Percentiles rank a stretch among this genome's conserved stretches.
Evolutionary conservation across 2,113 vertebrate genomes (phyloP).

Genomic region (Ictalurus punctatus): DNA sequence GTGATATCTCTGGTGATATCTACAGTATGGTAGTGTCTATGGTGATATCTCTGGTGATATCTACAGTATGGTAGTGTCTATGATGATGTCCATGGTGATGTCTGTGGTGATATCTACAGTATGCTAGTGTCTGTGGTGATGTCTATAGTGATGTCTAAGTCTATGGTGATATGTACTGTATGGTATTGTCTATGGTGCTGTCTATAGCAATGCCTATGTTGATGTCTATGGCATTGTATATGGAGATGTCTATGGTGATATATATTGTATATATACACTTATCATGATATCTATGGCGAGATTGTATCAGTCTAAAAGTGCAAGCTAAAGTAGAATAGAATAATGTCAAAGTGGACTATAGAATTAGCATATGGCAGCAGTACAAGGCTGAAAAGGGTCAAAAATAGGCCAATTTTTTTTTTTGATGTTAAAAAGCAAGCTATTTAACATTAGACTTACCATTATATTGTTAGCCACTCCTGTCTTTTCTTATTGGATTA

Average conservation of each 20-base stretch:
- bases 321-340: not conserved
- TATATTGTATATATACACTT: not conserved
- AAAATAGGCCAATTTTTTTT: not conserved
- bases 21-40: too few relatives aligned
- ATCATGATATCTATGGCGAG: not conserved
- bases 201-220: not conserved
- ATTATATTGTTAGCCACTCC: not conserved
- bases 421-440: not conserved
- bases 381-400: not conserved
- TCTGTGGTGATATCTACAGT: not conserved
- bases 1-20: too few relatives aligned
- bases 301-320: not conserved
- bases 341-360: not conserved
- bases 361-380: not conserved
- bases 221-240: not conserved
- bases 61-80: not conserved
- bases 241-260: not conserved
- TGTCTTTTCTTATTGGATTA: not conserved
- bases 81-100: not conserved
- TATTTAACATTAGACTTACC: not conserved
- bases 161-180: not conserved
- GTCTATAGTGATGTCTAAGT: not conserved
- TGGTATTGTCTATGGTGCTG: not conserved
- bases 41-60: not conserved
- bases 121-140: not conserved